Evolutionary conservation across 2,888 invertebrate genomes (phyloP), one percentile per base, ranked within the genome.

Genomic region (Lasioglossum malachurum): DNA sequence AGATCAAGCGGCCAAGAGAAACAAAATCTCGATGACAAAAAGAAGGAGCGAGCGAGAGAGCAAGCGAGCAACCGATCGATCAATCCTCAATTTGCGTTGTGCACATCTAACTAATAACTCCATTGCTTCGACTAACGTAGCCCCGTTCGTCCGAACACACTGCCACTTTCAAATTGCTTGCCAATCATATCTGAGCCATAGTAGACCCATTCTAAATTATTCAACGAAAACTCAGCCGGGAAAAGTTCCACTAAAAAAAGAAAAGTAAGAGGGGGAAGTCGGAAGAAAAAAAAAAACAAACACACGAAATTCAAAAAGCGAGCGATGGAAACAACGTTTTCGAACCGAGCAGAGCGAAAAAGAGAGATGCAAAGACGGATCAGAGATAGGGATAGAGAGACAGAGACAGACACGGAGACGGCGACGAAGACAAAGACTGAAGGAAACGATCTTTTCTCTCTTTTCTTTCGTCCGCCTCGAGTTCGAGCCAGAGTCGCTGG

Each of bases 131-230:
- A 88, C 89, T 93, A 92, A 93, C 84, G 80, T 86, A 79, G 80
- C 90, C 86, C 86, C 87, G 77, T 41, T 71, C 12, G 87, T 89
- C 91, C 94, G 95, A 95, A 95, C 95, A 95, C 95, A 91, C 93
- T 96, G 96, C 96, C 96, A 96, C 96, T 96, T 94, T 96, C 96
- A 96, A 96, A 96, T 96, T 96, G 94, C 94, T 96, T 93, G 94
- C 93, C 80, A 93, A 96, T 96, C 96, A 96, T 96, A 96, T 96
- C 96, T 96, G 96, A 96, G 96, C 96, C 96, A 96, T 95, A 91
- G 92, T 94, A 94, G 94, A 95, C 96, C 95, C 94, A 93, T 93
- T 94, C 94, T 92, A 94, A 94, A 95, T 94, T 92, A 92, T 90
- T 86, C 89, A 92, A 90, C 91, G 89, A 92, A 91, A 93, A 92